Evolutionary conservation across 2,113 vertebrate species (phyloP).

Genomic region (Anoura caudifer): DNA sequence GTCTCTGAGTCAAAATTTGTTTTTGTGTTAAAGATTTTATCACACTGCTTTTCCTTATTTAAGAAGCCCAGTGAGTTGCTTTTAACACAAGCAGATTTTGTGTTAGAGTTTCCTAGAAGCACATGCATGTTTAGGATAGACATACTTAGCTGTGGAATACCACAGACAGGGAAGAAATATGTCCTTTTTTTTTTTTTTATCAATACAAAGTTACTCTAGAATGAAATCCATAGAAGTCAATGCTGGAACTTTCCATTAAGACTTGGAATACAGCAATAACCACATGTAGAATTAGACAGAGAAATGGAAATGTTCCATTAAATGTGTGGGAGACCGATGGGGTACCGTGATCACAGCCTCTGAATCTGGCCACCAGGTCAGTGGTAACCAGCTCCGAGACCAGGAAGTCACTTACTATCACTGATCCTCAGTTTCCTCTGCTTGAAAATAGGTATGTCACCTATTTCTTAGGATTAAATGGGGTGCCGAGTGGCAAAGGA

Average conservation of each 20-base stretch:
- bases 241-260: background rate
- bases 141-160: background rate
- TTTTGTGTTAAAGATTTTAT: background rate
- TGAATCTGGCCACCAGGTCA: background rate
- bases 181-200: background rate
- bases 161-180: background rate
- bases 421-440: background rate
- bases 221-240: slow-evolving; percentile 11
- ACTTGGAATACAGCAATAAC: background rate
- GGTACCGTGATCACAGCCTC: background rate
- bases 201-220: background rate
- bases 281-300: background rate
- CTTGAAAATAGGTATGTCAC: background rate
- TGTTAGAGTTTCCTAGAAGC: background rate
- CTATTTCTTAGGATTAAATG: background rate
- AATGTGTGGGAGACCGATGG: background rate
- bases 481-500: background rate
- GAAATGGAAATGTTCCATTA: background rate
- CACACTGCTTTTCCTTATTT: background rate
- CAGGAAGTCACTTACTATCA: background rate
- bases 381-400: background rate
- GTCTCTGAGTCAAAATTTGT: background rate
- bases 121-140: background rate
- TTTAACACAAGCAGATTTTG: background rate
- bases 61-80: background rate